Evolutionary conservation across 2,113 vertebrate species (phyloP), one percentile per base, ranked within the genome.

Genomic region (Oenanthe oenanthe): DNA sequence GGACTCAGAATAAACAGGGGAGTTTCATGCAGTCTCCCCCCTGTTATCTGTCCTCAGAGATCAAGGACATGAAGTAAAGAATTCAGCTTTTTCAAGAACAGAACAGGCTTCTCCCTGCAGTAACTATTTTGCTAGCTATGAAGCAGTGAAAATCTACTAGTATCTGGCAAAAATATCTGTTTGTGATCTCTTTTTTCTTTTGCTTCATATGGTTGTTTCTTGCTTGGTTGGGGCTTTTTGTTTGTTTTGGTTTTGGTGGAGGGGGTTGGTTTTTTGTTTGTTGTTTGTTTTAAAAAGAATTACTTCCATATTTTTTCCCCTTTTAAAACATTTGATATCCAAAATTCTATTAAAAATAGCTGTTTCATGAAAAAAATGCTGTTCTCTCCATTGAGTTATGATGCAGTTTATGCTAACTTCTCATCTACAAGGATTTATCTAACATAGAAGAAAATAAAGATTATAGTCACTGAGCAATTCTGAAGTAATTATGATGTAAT

Each of bases 381-480:
- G 28, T 51, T n/a, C 12, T 72, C 50, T 82, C 34, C 7, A 40
- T 3, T 76, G 50, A 93, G 24, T 56, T 82, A 80, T 2, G 6
- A 85, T 61, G 51, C 26, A 54, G 34, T 76, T 91, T 83, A 67
- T 85, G 40, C 28, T 58, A 89, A 65, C 12, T 73, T 58, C 62
- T 89, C 70, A 82, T 53, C 20, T 74, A 38, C 20, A 68, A 74
- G 17, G 34, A 85, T 71, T 82, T 61, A 80, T 83, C 61, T 94
- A 85, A 85, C 61, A 32, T 19, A 73, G 17, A 89, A 82, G 43
- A 91, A 91, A 71, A 67, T 29, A 93, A 95, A 89, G 81, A 93
- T 83, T 93, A 68, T 36, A 89, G 40, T 71, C 68, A 91, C 43
- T 17, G 36, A 93, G 38, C 32, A 95, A 80, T 89, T 95, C 68